Conservation (phyloP, 2,888 invertebrate species). For the Octodonta nipae region DNA sequence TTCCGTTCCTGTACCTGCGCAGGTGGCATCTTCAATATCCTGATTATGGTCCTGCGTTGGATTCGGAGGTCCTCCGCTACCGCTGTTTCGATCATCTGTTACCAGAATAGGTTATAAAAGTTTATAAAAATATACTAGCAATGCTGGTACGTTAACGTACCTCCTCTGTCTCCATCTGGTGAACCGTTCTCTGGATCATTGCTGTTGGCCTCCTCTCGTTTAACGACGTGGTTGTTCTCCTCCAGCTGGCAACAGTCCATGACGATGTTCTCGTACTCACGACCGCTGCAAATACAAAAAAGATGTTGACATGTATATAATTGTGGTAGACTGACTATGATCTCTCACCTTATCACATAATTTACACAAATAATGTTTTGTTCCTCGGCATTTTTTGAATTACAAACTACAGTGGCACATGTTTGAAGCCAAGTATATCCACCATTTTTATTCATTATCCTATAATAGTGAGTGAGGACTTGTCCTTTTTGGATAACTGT, state of each 20-base stretch:
- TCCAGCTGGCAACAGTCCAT: conserved; percentile 90
- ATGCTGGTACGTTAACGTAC: conserved; percentile 38
- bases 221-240: conserved; percentile 66
- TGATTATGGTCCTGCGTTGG: conserved; percentile 31
- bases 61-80: conserved; percentile 42
- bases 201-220: conserved; percentile 60
- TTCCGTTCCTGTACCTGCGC: conserved; percentile 20
- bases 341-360: conserved; percentile 79
- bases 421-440: conserved; percentile 96
- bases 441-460: conserved; percentile 89
- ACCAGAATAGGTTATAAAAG: conserved; percentile 28
- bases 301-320: too few relatives aligned
- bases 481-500: conserved; percentile 92
- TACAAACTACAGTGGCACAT: conserved; percentile 92
- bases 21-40: conserved; percentile 29
- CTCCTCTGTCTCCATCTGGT: conserved; percentile 68
- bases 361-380: conserved; percentile 96
- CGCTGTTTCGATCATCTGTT: conserved; percentile 43
- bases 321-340: neutral
- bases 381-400: conserved; percentile 88
- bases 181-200: conserved; percentile 82
- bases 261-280: conserved; percentile 79
- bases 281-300: conserved; percentile 49
- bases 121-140: conserved; percentile 25
- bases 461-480: conserved; percentile 88